Evolutionary conservation across 1,140 invertebrate species (phyloP), one percentile per base, ranked within the genome.

Genomic region (Ditylenchus dipsaci): DNA sequence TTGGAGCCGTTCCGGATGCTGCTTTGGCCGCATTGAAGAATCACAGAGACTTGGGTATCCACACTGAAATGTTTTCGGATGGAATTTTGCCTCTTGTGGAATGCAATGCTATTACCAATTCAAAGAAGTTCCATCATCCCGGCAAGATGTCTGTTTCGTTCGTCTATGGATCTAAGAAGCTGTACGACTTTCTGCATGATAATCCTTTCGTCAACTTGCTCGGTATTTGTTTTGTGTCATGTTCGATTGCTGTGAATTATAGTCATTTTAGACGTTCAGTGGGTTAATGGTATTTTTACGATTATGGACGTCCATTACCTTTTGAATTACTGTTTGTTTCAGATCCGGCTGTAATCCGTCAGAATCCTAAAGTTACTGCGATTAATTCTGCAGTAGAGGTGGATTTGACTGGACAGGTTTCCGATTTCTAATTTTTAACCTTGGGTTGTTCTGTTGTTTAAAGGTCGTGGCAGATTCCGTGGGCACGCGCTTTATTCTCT

Each of bases 391-490:
- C 75, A 19, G 73, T 96, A 76, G 93, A 96, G 85, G 89, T 96
- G 0, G 93, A 96, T 84, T 85, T 97, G n/a, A 94, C 92, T 1
- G 93, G 93, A 0, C 93, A 96, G 85, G 88, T 96, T 1, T 88
- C 88, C 65, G 11, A 5, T 38, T 38, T 38, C 33, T n/a, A n/a
- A n/a, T n/a, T n/a, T n/a, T n/a, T n/a, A 38, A 5, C 3, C 33
- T 38, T 3, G 3, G 33, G 33, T 38, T 3, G 33, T n/a, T n/a
- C 33, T 5, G 33, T 5, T 38, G 3, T 11, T 11, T 38, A 5
- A 5, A 38, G 17, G 23, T 67, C 17, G 38, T 30, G 1, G 89
- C 92, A 0, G 93, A 96, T 80, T 94, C 92, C 60, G 94, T 97
- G 79, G 91, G 91, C 63, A 90, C 90, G 1, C 87, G 89, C 58